Evolutionary conservation across 2,888 invertebrate species (phyloP).

Genomic region (Loripinus fragilis): DNA sequence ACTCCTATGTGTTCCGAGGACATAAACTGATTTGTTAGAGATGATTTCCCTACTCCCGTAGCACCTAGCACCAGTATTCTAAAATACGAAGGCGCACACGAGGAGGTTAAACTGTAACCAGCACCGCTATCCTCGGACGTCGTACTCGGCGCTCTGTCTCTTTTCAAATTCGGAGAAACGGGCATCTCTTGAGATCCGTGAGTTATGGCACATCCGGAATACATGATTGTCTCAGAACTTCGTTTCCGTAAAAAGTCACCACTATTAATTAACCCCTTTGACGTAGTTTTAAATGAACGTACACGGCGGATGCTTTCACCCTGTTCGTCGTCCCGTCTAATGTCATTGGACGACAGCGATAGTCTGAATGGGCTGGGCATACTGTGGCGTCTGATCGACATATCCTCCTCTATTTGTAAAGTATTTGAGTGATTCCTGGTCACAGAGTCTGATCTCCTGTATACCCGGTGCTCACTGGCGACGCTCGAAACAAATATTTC

Average conservation of each 20-base stretch:
- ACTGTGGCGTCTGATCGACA: constrained; percentile 47
- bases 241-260: constrained; percentile 94
- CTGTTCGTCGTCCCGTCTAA: constrained; percentile 34
- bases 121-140: constrained; percentile 58
- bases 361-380: constrained; percentile 52
- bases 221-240: constrained; percentile 92
- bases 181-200: constrained; percentile 26
- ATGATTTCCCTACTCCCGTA: constrained; percentile 87
- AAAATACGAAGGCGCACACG: constrained; percentile 82
- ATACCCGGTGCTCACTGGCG: neutral
- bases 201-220: constrained; percentile 84
- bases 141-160: constrained; percentile 55
- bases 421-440: neutral
- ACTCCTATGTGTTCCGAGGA: constrained; percentile 35
- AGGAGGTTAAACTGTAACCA: constrained; percentile 43
- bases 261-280: constrained; percentile 90
- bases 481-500: neutral
- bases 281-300: constrained; percentile 96
- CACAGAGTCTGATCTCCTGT: neutral
- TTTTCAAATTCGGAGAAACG: constrained; percentile 12
- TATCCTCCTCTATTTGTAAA: constrained; percentile 10
- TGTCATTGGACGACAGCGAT: constrained; percentile 53
- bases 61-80: constrained; percentile 88
- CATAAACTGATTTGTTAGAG: constrained; percentile 55
- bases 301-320: constrained; percentile 85